These are phyloP conservation scores for Marcusenius ussheri DNA, from an alignment of 2,113 vertebrate species.

Conservation along the genomic window DNA sequence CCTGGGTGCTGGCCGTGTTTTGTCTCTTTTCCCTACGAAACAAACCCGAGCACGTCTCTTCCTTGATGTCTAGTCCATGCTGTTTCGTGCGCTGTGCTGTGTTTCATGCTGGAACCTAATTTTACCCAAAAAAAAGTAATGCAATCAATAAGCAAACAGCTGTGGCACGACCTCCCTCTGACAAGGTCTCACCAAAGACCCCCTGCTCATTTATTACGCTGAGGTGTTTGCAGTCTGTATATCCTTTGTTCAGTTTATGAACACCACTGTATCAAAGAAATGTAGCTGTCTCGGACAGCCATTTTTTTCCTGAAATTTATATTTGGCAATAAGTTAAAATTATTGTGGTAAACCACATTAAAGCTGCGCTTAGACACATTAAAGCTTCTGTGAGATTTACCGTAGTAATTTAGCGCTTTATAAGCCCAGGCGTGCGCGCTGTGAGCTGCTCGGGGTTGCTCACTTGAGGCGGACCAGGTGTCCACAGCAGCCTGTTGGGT, in stretches of 20 bases:
- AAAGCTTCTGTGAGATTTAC: conserved; percentile 2
- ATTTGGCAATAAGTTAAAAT: not conserved
- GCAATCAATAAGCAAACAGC: conserved; percentile 3
- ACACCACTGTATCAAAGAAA: not conserved
- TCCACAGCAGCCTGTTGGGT: not conserved
- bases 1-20: not conserved
- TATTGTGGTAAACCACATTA: not conserved
- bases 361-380: not conserved
- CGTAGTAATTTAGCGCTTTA: not conserved
- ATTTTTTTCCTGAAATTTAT: not conserved
- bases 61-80: not conserved
- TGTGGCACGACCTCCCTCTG: not conserved
- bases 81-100: not conserved
- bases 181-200: not conserved
- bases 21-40: conserved; percentile 6
- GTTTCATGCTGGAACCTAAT: not conserved
- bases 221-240: not conserved
- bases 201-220: not conserved
- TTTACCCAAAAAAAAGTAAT: not conserved
- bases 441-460: not conserved
- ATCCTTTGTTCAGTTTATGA: not conserved
- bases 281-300: not conserved
- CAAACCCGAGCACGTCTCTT: not conserved
- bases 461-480: not conserved
- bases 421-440: not conserved